Conservation (phyloP, 64 coral and sea anemone species). For the Platygyra sinensis region DNA sequence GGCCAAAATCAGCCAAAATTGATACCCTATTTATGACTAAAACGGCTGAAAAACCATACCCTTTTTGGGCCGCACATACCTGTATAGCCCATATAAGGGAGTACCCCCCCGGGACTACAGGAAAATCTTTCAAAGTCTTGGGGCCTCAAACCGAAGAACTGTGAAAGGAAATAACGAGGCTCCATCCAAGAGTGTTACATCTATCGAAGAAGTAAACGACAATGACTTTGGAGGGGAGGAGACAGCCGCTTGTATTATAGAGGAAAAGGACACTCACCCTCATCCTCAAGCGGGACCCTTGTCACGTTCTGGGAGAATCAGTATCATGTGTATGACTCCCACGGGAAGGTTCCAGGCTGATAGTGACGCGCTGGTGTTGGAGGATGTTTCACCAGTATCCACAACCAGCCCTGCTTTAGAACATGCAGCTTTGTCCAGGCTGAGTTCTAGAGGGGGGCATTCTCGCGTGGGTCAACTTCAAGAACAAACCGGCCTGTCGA, state of each 20-base stretch:
- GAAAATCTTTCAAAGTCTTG: constrained; percentile 74
- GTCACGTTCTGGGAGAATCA: constrained; percentile 61
- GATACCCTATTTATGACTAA: no score
- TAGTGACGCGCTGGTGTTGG: constrained; percentile 37
- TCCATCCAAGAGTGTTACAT: neutral
- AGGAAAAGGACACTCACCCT: constrained; percentile 47
- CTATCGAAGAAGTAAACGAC: constrained; percentile 70
- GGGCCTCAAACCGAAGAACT: neutral
- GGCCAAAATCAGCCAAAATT: no score
- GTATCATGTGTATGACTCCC: constrained; percentile 74
- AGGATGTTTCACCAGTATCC: constrained; percentile 25
- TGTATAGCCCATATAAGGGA: no score
- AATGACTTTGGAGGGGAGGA: constrained; percentile 48
- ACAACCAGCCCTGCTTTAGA: neutral
- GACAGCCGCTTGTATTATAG: constrained; percentile 72
- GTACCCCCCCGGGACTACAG: no score
- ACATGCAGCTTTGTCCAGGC: neutral
- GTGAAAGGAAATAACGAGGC: neutral
- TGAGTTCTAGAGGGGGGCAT: neutral
- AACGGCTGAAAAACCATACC: no score
- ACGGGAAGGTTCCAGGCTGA: constrained; percentile 70
- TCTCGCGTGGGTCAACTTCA: neutral
- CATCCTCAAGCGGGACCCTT: neutral
- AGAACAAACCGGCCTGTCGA: neutral
- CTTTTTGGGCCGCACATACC: no score